Evolutionary conservation across 2,113 vertebrate species (phyloP), one percentile per base, ranked within the genome.

Genomic region (Vanacampus margaritifer): DNA sequence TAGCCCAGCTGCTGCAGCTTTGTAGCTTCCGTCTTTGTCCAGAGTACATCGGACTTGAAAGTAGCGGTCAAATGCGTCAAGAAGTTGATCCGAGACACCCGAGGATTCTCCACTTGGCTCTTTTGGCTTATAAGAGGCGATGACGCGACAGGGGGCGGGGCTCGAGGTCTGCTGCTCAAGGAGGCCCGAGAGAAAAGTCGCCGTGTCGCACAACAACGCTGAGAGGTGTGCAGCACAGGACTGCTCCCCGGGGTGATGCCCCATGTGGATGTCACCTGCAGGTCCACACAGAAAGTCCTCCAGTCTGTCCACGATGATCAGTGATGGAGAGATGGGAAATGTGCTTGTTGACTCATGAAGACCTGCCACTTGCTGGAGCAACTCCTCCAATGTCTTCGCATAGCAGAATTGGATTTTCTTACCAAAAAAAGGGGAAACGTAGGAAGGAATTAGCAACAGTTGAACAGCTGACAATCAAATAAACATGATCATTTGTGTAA

Each of bases 381-480:
- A 84, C 69, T 93, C 90, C 57, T 84, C 86, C 67, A 85, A 6
- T 0, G 88, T 90, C 72, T 81, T 68, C 14, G 89, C 88, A 51
- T 93, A 93, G 65, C 71, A 88, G 65, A 93, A 93, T 69, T 77
- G 76, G 67, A 92, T 90, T 83, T 89, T 92, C 91, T 93, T 70
- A 1, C 6, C 12, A 64, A 28, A 6, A 43, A 60, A 28, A 54
- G 4, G 4, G 28, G 28, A 32, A 32, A 32, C 2, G 12, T 16
- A 26, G 23, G 23, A 39, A 28, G 19, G 26, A 46, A 46, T 46
- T 46, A 46, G 45, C 17, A 46, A 32, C 17, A 5, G 16, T 6
- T 17, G 45, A 46, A 1, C 45, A 19, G 17, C 45, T 21, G 45
- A 7, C 17, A 46, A 21, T 5, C 17, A 41, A 10, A 39, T 46